These are phyloP conservation scores for Lottia scabra DNA, from an alignment of 2,888 invertebrate genomes.

Conservation along the genomic window DNA sequence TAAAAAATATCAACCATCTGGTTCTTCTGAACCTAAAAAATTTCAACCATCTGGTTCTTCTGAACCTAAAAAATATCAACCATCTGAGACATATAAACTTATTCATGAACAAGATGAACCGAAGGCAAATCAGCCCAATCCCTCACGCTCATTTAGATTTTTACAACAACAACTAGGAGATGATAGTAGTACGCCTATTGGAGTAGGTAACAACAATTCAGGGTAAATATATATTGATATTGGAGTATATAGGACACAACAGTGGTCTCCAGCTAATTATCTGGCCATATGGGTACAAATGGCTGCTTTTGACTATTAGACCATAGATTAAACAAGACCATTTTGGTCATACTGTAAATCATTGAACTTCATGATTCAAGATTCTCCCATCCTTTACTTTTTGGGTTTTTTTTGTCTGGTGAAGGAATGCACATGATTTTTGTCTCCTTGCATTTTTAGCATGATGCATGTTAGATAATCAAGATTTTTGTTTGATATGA, in stretches of 20 bases:
- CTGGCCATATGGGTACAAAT: neutral
- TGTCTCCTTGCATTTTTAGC: too few species aligned
- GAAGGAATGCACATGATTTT: too few species aligned
- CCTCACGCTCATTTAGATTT: slow-evolving; percentile 56
- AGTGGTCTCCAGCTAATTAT: neutral
- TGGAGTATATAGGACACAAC: neutral
- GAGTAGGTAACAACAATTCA: neutral
- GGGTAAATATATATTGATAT: neutral
- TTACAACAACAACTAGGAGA: slow-evolving; percentile 50
- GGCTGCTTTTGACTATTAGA: too few species aligned
- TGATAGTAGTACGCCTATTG: neutral
- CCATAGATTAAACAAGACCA: too few species aligned
- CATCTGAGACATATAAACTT: slow-evolving; percentile 60
- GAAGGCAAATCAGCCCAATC: slow-evolving; percentile 41
- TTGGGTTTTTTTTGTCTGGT: too few species aligned
- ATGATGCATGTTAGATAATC: too few species aligned
- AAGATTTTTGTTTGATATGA: too few species aligned
- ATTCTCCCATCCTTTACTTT: too few species aligned
- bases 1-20: slow-evolving; percentile 52
- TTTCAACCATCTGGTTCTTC: slow-evolving; percentile 52
- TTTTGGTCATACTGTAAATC: too few species aligned
- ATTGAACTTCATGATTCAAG: too few species aligned
- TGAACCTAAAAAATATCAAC: slow-evolving; percentile 41
- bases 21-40: slow-evolving; percentile 52
- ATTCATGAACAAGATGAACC: slow-evolving; percentile 50